Conservation (phyloP, 2,113 vertebrate species). For the Turnix velox region DNA sequence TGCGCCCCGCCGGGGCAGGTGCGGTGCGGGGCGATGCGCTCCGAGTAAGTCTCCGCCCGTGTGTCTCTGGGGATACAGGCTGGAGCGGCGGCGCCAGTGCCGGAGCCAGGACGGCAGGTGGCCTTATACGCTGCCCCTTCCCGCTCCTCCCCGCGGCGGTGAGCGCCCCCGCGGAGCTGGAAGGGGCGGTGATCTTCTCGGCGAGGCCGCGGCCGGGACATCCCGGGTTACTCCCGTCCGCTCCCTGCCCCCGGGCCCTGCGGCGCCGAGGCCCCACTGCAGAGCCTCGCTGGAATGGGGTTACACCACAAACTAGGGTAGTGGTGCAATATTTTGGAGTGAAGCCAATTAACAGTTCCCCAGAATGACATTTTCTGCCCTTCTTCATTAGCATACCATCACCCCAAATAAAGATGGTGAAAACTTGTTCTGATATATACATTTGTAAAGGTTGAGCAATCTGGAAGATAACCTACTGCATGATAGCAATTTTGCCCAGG, state of each 20-base stretch:
- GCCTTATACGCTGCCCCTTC: background rate
- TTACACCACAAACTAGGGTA: background rate
- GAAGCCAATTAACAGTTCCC: background rate
- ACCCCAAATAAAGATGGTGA: background rate
- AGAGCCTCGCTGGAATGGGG: background rate
- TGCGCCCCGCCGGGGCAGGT: too few species aligned
- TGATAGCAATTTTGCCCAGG: background rate
- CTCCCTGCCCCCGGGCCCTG: background rate
- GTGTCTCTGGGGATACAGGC: rapidly evolving
- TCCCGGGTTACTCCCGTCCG: background rate
- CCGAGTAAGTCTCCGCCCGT: background rate
- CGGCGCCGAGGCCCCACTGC: background rate
- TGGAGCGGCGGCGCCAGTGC: background rate
- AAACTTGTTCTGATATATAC: background rate
- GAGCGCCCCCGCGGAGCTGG: background rate
- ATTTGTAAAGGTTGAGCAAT: background rate
- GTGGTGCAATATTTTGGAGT: background rate
- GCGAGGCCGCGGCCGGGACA: background rate
- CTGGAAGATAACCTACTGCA: background rate
- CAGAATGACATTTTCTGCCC: background rate
- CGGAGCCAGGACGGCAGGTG: background rate
- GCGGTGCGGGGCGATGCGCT: background rate
- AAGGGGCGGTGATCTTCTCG: background rate
- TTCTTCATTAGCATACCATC: background rate
- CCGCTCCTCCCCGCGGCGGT: constrained; percentile 36